These are phyloP conservation scores for Scaptomyza reducta DNA, from an alignment of 2,888 invertebrate species.

Conservation along the genomic window DNA sequence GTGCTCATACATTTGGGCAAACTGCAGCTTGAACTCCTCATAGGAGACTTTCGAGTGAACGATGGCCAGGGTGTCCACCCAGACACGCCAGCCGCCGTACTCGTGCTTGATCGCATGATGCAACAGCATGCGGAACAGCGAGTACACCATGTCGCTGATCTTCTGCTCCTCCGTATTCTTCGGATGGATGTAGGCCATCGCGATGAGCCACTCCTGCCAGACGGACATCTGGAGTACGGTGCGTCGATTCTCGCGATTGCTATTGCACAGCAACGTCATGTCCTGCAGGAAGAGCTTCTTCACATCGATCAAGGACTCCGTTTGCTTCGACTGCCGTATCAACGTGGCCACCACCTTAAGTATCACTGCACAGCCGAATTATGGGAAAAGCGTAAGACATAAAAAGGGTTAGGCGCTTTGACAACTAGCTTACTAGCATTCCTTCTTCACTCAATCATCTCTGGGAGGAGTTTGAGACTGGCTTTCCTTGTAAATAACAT, in stretches of 20 bases:
- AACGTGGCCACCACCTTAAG: constrained; percentile 99
- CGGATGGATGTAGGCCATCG: constrained; percentile 99
- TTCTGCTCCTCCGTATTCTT: constrained; percentile 97
- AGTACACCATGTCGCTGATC: constrained; percentile 99
- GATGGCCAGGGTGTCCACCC: constrained; percentile 99
- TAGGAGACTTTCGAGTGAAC: constrained; percentile 99
- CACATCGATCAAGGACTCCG: constrained; percentile 94
- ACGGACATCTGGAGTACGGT: constrained; percentile 99
- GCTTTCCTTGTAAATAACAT: neutral
- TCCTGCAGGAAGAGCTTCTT: constrained; percentile 98
- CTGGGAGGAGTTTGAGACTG: neutral
- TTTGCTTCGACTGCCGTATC: constrained; percentile 97
- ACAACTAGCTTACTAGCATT: no score
- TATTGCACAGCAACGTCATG: constrained; percentile 98
- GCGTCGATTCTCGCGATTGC: constrained; percentile 97
- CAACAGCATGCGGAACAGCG: constrained; percentile 97
- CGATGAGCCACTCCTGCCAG: constrained; percentile 99
- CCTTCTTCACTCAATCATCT: no score
- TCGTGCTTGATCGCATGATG: constrained; percentile 99
- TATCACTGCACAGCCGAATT: constrained; percentile 89
- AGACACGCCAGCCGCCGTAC: constrained; percentile 99
- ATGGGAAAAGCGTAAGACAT: neutral
- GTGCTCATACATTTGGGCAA: constrained; percentile 98
- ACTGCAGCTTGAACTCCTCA: constrained; percentile 98
- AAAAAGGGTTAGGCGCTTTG: neutral